A percentile compares a stretch with the other conserved stretches of the same genome.
phyloP scores from a whole-genome alignment of 2,113 vertebrate genomes.

The Ammodytes marinus region DNA sequence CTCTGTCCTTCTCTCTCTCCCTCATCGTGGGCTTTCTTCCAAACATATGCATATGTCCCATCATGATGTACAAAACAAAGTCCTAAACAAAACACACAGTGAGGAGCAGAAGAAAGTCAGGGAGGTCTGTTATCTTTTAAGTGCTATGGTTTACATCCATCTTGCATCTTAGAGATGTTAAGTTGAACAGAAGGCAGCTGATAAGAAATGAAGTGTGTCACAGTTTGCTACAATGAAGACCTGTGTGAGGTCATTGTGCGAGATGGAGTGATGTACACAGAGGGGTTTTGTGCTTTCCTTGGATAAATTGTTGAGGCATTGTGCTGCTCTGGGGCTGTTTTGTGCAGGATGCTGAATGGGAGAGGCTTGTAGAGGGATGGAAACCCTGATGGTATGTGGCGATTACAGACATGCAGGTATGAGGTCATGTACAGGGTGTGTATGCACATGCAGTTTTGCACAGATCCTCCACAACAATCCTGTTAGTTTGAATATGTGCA shows the following conservation, averaged over 20 bases:
- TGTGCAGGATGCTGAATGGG: constrained; percentile 77
- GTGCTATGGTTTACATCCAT: constrained; percentile 59
- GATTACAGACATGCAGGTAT: constrained; percentile 86
- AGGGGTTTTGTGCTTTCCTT: constrained; percentile 62
- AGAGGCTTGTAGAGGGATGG: constrained; percentile 69
- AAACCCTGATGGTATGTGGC: constrained; percentile 83
- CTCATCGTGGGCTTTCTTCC: constrained; percentile 87
- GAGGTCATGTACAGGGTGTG: constrained; percentile 78
- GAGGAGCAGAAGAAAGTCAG: constrained; percentile 58
- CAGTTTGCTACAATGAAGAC: constrained; percentile 82
- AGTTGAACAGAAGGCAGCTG: constrained; percentile 64
- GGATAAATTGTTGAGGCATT: constrained; percentile 72
- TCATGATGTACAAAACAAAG: constrained; percentile 95
- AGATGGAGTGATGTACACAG: constrained; percentile 76
- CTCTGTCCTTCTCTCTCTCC: constrained; percentile 85
- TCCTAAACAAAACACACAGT: constrained; percentile 83
- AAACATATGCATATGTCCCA: constrained; percentile 90
- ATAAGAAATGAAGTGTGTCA: constrained; percentile 83
- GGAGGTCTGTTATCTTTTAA: constrained; percentile 80
- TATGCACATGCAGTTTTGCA: constrained; percentile 38
- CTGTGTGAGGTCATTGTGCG: constrained; percentile 85
- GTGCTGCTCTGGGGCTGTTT: constrained; percentile 77
- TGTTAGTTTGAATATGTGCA: constrained; percentile 54
- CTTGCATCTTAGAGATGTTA: constrained; percentile 68
- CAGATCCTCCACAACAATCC: constrained; percentile 27